Base-by-base conservation (phyloP, 2,113 vertebrate species). In the Aegotheles bennettii region DNA sequence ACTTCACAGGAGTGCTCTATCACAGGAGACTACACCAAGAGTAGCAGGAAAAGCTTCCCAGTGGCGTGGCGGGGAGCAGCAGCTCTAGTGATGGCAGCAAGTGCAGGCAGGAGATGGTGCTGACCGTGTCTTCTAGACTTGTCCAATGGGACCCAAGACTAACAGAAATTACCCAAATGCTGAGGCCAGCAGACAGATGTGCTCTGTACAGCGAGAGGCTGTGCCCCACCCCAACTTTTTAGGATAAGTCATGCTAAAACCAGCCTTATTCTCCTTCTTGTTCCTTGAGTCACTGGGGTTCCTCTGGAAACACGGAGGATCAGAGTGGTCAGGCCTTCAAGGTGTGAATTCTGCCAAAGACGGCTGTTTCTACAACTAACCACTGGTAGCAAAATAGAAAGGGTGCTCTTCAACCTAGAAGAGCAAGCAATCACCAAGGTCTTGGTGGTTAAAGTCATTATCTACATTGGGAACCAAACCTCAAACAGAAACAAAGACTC, bases 181-280 rank as follows among this genome's bases (percentile, higher is more conserved):
- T 82, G 87, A 85, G 45, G 87, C 84, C 71, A 91, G 93, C 84
- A 82, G 78, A 84, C 77, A 95, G 87, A 83, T 0, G 15, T 93
- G 95, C 91, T 94, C 54, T 28, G 33, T 59, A 81, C 68, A 90
- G 73, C 13, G 1, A 94, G 67, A 87, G 64, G 56, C 71, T 68
- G 79, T 75, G 86, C 81, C 83, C 86, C 94, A 59, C 75, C 89
- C 86, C 65, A 69, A 67, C 76, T 88, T 78, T 71, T 93, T 71
- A 77, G 78, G 63, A 38, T 65, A 87, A 94, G 57, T 74, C 94
- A 94, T 92, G 80, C 87, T 89, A 90, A 81, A 95, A 96, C 93
- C 94, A 94, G 94, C 92, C 93, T 96, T 56, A 51, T 84, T 90
- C 51, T 95, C 79, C 73, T 94, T 93, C 87, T 87, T 87, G 81